A percentile compares a stretch with the other conserved stretches of the same genome.
phyloP scores from a whole-genome alignment of 2,113 vertebrate species.

The Crocuta crocuta region DNA sequence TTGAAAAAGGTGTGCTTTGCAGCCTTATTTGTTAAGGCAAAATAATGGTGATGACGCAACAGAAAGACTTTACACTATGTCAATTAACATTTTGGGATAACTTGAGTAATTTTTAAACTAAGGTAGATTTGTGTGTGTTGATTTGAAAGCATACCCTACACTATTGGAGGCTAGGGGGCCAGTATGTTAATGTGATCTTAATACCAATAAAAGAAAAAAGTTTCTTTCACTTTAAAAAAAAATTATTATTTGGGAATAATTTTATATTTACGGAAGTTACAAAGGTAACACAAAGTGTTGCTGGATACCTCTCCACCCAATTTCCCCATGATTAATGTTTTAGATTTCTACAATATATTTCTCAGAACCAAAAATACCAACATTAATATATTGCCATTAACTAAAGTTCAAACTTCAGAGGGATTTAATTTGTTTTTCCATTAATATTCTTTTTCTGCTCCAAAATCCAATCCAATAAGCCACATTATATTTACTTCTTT shows the following conservation, averaged over 20 bases:
- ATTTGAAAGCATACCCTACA: not conserved
- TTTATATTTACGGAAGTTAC: not conserved
- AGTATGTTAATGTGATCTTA: not conserved
- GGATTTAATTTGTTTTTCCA: not conserved
- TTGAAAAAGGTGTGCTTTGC: not conserved
- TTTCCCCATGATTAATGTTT: not conserved
- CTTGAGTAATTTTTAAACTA: not conserved
- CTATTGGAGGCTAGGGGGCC: rapidly evolving
- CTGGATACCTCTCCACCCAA: not conserved
- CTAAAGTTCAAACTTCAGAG: not conserved
- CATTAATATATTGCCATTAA: not conserved
- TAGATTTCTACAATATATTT: not conserved
- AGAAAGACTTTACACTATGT: not conserved
- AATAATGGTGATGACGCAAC: not conserved
- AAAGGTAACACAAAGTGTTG: not conserved
- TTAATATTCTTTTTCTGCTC: not conserved
- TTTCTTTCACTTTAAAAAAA: not conserved
- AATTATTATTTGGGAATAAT: not conserved
- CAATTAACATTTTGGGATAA: not conserved
- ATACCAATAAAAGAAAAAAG: not conserved
- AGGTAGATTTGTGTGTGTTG: not conserved
- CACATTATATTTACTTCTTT: not conserved
- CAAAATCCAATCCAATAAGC: not conserved
- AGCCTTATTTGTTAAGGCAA: not conserved
- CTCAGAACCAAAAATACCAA: not conserved